Evolutionary conservation across 2,113 vertebrate genomes (phyloP).

Genomic region (Ptilonorhynchus violaceus): DNA sequence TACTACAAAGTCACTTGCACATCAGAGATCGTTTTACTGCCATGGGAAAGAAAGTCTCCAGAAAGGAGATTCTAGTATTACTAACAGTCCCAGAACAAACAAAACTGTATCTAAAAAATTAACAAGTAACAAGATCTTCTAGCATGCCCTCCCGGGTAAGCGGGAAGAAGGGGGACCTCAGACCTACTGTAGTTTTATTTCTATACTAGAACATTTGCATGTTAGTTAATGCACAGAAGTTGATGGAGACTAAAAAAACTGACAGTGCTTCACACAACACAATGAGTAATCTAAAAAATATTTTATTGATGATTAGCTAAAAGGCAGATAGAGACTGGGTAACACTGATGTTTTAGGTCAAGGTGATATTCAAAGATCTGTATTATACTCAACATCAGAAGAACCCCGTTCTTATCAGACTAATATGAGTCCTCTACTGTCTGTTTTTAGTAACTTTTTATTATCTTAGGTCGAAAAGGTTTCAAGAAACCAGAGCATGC

Average conservation of each 20-base stretch:
- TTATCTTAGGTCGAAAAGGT: neutral
- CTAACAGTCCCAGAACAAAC: neutral
- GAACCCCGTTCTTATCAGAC: neutral
- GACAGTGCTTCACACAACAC: neutral
- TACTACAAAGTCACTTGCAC: neutral
- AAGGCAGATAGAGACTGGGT: neutral
- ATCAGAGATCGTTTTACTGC: neutral
- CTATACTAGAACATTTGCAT: neutral
- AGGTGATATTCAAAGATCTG: neutral
- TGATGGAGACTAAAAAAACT: neutral
- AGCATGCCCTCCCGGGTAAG: neutral
- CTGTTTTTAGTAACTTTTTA: constrained; percentile 12
- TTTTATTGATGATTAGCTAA: neutral
- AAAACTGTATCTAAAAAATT: neutral
- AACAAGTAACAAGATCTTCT: neutral
- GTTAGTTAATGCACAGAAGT: neutral
- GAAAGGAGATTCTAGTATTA: neutral
- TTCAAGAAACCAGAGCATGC: neutral
- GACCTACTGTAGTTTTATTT: neutral
- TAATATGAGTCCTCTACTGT: neutral
- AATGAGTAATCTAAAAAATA: neutral
- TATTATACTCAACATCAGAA: neutral
- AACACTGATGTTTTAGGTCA: neutral
- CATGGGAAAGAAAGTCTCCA: neutral
- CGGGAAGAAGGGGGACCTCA: accelerated